Evolutionary conservation across 2,113 vertebrate genomes (phyloP), one percentile per base, ranked within the genome.

Genomic region (Daubentonia madagascariensis): DNA sequence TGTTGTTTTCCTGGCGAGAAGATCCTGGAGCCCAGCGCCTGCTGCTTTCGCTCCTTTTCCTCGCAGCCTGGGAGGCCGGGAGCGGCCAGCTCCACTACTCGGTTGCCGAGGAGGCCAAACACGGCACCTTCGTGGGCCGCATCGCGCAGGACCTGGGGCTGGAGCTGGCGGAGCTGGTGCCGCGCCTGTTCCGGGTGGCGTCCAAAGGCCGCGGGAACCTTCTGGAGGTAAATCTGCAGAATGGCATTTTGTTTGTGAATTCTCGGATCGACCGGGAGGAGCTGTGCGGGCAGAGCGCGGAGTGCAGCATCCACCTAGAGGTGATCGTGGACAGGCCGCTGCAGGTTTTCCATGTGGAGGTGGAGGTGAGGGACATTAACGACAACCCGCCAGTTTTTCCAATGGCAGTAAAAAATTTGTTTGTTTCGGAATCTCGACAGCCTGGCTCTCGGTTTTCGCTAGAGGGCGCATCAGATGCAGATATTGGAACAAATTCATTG

Each of bases 111-210:
- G 92, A 94, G 73, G 63, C 84, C 63, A 68, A 80, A 8, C 92
- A 94, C 94, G 99, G 98, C 43, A 99, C 98, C 17, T 98, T 99
- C 0, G 99, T 99, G 35, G 99, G 99, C 12, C 99, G 99, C 98
- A 90, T 99, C 85, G 98, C 98, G 5, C 92, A 94, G 63, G 92
- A 94, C 11, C 92, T 94, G 52, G 93, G 93, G 6, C 76, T 94
- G 76, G 75, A 88, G 85, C 54, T 81, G 75, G 22, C 32, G 0
- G 85, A 94, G 50, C 92, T 94, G 85, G 92, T 94, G 75, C 85
- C 92, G 16, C 92, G 92, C 65, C 85, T 81, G 40, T 94, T 94
- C 75, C 54, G 85, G 75, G 63, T 94, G 85, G 75, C 52, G 52
- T 88, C 92, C 92, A 80, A 61, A 25, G 52, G 14, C 40, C 40